Base-by-base conservation (phyloP, 2,113 vertebrate genomes). In the Nematolebias whitei region DNA sequence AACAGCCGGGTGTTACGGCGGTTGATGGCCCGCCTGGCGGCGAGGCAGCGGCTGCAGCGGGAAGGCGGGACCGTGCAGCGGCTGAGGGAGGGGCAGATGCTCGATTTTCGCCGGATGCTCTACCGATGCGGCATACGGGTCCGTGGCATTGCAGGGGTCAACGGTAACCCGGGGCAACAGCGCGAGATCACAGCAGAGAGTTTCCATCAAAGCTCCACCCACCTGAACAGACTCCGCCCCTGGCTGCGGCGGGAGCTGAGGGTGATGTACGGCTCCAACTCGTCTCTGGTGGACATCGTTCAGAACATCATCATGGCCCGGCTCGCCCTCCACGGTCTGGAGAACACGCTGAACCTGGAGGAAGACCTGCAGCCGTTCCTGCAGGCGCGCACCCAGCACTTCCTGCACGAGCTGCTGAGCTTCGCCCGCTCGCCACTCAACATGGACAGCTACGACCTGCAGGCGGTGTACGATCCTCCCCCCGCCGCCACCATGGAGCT, bases 211-310 rank as follows among this genome's bases (percentile, higher is more conserved):
- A 94, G 94, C 78, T 94, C 95, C 0, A 88, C 93, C 14, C 93
- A 93, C 59, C 91, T 96, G 49, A 93, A 94, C 73, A 88, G 95
- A 18, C 71, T 97, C 59, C 91, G 94, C 29, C 94, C 95, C 0
- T 98, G 96, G 96, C 18, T 98, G 75, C 93, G 94, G 49, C 88
- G 96, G 29, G 96, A 98, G 68, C 93, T 98, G 1, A 94, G 91
- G 0, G 95, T 96, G 43, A 87, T 98, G 1, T 96, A 96, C 50
- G 96, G 96, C 50, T 74, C 92, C 0, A 94, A 95, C n/a, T 92
- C 88, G 2, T 94, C 94, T 1, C 83, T 96, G 32, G 91, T 95
- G 3, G 94, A 93, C 65, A 92, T 96, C 1, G 95, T 98, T 0
- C 95, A 96, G 68, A 94, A 94, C 69, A 89, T 97, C 63, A 93